Conservation (phyloP, 2,888 invertebrate genomes). For the Apodemia duryi region DNA sequence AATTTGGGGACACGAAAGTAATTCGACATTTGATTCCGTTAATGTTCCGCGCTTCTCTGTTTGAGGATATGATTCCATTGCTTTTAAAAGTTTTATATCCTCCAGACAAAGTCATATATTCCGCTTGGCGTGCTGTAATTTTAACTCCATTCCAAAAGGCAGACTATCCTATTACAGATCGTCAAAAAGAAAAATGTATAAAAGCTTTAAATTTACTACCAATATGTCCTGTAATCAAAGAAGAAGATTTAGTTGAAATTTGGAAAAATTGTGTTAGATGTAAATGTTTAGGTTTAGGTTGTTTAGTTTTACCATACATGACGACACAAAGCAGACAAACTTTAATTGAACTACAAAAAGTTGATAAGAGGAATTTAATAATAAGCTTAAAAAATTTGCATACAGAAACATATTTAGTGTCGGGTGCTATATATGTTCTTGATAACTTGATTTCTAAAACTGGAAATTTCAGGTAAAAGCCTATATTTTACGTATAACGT, state of each 20-base stretch:
- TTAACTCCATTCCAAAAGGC: constrained; percentile 67
- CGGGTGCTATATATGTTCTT: constrained; percentile 69
- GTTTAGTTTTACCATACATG: constrained; percentile 69
- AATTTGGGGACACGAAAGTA: constrained; percentile 52
- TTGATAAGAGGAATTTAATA: constrained; percentile 66
- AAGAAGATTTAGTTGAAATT: constrained; percentile 66
- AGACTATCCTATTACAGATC: constrained; percentile 70
- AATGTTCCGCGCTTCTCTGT: constrained; percentile 50
- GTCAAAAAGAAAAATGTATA: constrained; percentile 63
- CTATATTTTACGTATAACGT: too few species aligned
- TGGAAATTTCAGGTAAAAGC: constrained; percentile 1
- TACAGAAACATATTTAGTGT: constrained; percentile 63
- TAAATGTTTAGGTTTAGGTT: constrained; percentile 64
- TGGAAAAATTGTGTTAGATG: constrained; percentile 71
- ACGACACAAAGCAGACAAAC: constrained; percentile 54
- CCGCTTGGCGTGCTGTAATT: constrained; percentile 66
- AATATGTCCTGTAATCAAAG: constrained; percentile 63
- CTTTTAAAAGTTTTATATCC: constrained; percentile 53
- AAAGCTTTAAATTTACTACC: constrained; percentile 67
- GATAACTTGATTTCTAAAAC: constrained; percentile 55
- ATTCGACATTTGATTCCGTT: constrained; percentile 52
- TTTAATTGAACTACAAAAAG: constrained; percentile 59
- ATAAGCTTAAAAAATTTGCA: constrained; percentile 68
- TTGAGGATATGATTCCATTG: constrained; percentile 64
- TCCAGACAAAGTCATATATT: constrained; percentile 52